A percentile compares a stretch with the other conserved stretches of the same genome.
Evolutionary conservation across 2,888 invertebrate genomes (phyloP).

Genomic region (Drosophila mayaguana): DNA sequence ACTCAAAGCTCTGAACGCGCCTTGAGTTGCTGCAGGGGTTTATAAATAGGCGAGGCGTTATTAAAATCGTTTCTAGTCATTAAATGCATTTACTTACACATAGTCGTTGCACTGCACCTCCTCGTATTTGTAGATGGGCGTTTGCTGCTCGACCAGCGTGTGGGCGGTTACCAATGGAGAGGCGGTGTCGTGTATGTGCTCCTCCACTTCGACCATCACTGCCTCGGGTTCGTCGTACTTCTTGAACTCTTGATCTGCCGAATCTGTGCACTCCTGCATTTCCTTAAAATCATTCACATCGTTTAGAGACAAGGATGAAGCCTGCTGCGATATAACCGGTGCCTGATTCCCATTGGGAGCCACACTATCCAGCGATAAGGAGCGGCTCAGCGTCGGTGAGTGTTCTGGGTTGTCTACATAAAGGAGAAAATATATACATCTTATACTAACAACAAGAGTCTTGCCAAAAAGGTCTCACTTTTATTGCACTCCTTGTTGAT

Average conservation of each 20-base stretch:
- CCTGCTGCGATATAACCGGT: constrained; percentile 87
- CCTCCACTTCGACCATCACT: constrained; percentile 92
- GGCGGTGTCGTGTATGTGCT: constrained; percentile 92
- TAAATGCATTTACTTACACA: constrained; percentile 84
- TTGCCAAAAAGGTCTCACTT: constrained; percentile 56
- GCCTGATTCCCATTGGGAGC: constrained; percentile 86
- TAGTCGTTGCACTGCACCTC: constrained; percentile 87
- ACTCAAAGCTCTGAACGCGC: constrained; percentile 83
- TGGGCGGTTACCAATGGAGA: constrained; percentile 89
- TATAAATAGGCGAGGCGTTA: not conserved
- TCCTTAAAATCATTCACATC: constrained; percentile 89
- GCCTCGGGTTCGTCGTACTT: constrained; percentile 88
- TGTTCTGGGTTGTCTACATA: constrained; percentile 75
- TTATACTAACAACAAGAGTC: not conserved
- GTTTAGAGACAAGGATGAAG: constrained; percentile 91
- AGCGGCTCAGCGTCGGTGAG: constrained; percentile 87
- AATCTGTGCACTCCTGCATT: constrained; percentile 83
- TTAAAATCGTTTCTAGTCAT: not conserved
- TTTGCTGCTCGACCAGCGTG: constrained; percentile 88
- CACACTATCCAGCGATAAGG: constrained; percentile 92
- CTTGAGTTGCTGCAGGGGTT: constrained; percentile 74
- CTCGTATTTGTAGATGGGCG: constrained; percentile 90
- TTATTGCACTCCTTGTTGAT: constrained; percentile 82
- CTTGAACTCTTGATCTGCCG: constrained; percentile 81
- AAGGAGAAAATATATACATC: too few species aligned